Evolutionary conservation across 1,140 invertebrate genomes (phyloP).

Genomic region (Pissodes strobi): DNA sequence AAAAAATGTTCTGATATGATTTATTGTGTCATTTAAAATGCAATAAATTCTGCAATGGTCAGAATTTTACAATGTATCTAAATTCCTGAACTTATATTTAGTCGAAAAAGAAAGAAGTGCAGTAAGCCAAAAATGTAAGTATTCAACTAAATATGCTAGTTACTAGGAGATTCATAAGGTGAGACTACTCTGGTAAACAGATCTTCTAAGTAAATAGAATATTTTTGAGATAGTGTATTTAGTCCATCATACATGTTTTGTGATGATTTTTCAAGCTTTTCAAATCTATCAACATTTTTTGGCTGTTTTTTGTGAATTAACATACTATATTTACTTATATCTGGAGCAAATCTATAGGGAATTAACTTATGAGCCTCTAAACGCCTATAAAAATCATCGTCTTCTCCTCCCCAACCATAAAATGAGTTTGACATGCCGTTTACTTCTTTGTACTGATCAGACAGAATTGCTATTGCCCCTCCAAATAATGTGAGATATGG

Average conservation of each 20-base stretch:
- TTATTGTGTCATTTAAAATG: no score
- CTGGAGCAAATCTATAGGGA: slow-evolving; percentile 72
- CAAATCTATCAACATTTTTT: slow-evolving; percentile 59
- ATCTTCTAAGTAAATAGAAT: slow-evolving; percentile 41
- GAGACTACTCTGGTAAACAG: slow-evolving; percentile 47
- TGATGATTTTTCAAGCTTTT: slow-evolving; percentile 62
- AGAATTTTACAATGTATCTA: no score
- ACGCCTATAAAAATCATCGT: slow-evolving; percentile 83
- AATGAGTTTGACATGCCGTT: slow-evolving; percentile 94
- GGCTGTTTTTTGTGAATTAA: slow-evolving; percentile 66
- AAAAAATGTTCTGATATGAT: no score
- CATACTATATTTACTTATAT: slow-evolving; percentile 78
- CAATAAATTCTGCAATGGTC: no score
- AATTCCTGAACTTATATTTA: no score
- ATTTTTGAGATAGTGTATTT: slow-evolving; percentile 58
- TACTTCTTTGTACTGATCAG: slow-evolving; percentile 72
- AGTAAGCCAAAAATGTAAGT: no score
- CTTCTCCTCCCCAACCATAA: slow-evolving; percentile 88
- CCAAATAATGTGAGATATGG: slow-evolving; percentile 76
- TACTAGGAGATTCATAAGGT: slow-evolving; percentile 1
- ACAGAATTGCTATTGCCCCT: slow-evolving; percentile 74
- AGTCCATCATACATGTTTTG: slow-evolving; percentile 68
- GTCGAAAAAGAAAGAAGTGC: no score
- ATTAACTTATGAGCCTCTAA: slow-evolving; percentile 60
- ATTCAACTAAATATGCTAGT: no score